Evolutionary conservation across 37 sponge, comb jelly and placozoan genomes (phyloP), one percentile per base, ranked within the genome.

Genomic region (Lycopodina hypogea): DNA sequence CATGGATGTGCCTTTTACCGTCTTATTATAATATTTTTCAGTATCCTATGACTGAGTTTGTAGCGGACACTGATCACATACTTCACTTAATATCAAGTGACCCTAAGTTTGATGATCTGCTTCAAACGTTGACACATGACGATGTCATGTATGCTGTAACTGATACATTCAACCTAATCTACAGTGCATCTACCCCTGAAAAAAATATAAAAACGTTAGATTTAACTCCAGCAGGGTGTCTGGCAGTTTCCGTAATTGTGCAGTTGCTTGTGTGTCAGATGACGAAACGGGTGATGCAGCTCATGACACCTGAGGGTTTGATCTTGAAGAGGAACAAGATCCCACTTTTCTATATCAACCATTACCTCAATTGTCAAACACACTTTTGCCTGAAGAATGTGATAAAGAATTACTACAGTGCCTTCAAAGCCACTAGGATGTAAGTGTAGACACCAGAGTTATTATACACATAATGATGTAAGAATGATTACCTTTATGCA

Each of bases 371-470:
- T 14, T 75, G 85, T 51, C 96, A 96, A 60, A 59, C 70, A 32
- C 96, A 96, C 83, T 96, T 96, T 68, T 78, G 82, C 53, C 72
- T 96, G 50, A 87, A 84, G 57, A 72, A 80, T n/a, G 45, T 90
- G 23, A 81, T 96, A 12, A 42, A 41, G 3, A 83, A 53, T 7
- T 72, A 82, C 56, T 24, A 80, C 21, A 21, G 18, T 18, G 60
- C 72, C 17, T 42, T 84, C 29, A 55, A 86, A 48, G 39, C 59
- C 7, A 56, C 74, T 32, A 39, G 50, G 35, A 32, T 50, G 77
- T 80, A 39, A 77, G 78, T 78, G 34, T 33, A 45, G 24, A 23
- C 17, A 53, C 17, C 55, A 53, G 55, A 53, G 55, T 17, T 53
- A 53, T 53, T 19, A 53, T 19, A 53, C 17, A 17, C 17, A 53